phyloP scores from a whole-genome alignment of 2,113 vertebrate genomes.

The Oncorhynchus masou region DNA sequence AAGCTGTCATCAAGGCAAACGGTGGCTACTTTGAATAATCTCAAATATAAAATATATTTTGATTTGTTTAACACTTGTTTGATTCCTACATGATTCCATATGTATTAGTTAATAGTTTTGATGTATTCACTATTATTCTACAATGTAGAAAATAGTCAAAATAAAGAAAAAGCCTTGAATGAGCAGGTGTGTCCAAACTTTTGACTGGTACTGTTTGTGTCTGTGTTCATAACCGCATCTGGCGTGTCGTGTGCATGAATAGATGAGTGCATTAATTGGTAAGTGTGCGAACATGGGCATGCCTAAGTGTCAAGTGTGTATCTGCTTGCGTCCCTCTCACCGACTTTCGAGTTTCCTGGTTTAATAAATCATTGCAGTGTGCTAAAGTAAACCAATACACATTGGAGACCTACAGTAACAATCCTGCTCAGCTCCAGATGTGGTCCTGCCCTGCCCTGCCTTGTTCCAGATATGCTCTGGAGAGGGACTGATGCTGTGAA shows the following conservation, averaged over 20 bases:
- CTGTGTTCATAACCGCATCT: not conserved
- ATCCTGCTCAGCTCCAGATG: slow-evolving; percentile 32
- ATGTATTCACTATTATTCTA: too few relatives aligned
- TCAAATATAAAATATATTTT: too few relatives aligned
- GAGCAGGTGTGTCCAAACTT: too few relatives aligned
- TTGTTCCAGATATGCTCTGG: slow-evolving; percentile 59
- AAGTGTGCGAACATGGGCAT: not conserved
- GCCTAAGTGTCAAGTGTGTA: slow-evolving; percentile 19
- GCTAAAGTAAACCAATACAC: slow-evolving; percentile 14
- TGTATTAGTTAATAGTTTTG: too few relatives aligned
- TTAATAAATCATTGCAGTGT: slow-evolving; percentile 33
- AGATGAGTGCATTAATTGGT: not conserved
- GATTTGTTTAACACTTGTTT: too few relatives aligned
- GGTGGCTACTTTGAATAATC: too few relatives aligned
- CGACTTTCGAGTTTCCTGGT: slow-evolving; percentile 28
- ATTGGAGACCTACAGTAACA: slow-evolving; percentile 32
- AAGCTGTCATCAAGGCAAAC: too few relatives aligned
- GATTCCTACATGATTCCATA: too few relatives aligned
- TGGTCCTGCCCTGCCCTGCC: slow-evolving; percentile 39
- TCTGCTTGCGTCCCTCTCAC: slow-evolving; percentile 6
- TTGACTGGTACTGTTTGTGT: too few relatives aligned
- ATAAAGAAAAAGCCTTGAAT: too few relatives aligned
- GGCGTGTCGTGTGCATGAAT: not conserved
- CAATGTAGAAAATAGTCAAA: too few relatives aligned
- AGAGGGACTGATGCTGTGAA: slow-evolving; percentile 24